These are phyloP conservation scores for Pseudochaenichthys georgianus DNA, from an alignment of 2,797 vertebrate genomes.

Conservation along the genomic window DNA sequence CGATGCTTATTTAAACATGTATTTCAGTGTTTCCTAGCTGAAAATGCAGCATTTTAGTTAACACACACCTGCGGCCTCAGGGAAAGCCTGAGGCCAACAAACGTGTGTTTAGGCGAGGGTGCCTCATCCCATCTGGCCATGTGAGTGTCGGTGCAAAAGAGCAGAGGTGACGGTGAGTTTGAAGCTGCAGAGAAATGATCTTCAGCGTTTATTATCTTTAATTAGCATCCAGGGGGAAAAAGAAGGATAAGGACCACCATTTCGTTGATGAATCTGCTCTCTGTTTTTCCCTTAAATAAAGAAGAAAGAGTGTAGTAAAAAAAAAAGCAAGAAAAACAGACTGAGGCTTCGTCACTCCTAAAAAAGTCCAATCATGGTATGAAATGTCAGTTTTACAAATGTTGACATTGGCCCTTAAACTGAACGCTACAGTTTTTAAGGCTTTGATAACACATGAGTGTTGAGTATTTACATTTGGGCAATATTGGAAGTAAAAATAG, in stretches of 20 bases:
- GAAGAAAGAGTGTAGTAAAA: constrained; percentile 35
- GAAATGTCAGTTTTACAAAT: no score
- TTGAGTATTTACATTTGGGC: no score
- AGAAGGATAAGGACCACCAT: constrained; percentile 75
- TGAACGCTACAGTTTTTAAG: no score
- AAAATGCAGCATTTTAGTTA: constrained; percentile 31
- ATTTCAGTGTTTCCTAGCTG: constrained; percentile 28
- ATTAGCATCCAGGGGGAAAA: constrained; percentile 75
- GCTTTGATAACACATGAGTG: no score
- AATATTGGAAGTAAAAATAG: no score
- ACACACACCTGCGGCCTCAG: constrained; percentile 69
- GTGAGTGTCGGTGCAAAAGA: constrained; percentile 66
- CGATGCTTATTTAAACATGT: constrained; percentile 58
- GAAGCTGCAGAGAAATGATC: constrained; percentile 78
- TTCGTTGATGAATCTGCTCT: constrained; percentile 69
- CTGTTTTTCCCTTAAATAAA: constrained; percentile 34
- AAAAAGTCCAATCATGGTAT: constrained; percentile 3
- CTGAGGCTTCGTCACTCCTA: constrained; percentile 30
- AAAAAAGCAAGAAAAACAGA: constrained; percentile 18
- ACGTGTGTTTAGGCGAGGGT: constrained; percentile 17
- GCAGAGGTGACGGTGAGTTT: constrained; percentile 78
- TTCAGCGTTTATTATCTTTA: constrained; percentile 82
- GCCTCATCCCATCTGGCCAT: constrained; percentile 46
- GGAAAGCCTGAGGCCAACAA: constrained; percentile 17
- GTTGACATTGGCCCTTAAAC: no score